Evolutionary conservation across 1,140 invertebrate species (phyloP).

Genomic region (Melipona quadrifasciata): DNA sequence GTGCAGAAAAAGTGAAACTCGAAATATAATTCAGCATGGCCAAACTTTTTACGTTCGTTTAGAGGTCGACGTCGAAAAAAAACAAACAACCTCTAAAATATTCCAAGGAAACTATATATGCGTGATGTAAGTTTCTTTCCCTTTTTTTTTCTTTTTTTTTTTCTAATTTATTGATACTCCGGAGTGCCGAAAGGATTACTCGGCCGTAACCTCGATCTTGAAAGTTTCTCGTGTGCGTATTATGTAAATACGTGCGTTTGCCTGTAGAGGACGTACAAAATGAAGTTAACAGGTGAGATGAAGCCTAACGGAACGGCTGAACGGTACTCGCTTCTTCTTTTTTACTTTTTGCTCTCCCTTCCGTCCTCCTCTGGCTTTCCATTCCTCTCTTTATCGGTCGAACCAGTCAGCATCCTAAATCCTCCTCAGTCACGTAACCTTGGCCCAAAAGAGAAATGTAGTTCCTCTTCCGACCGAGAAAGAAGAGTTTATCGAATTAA

Average conservation of each 20-base stretch:
- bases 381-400: background rate
- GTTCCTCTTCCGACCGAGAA: background rate
- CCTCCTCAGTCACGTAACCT: slow-evolving; percentile 34
- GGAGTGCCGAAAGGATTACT: slow-evolving; percentile 24
- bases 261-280: slow-evolving; percentile 7
- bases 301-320: slow-evolving; percentile 62
- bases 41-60: background rate
- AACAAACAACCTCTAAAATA: background rate
- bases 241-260: slow-evolving; percentile 23
- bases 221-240: slow-evolving; percentile 19
- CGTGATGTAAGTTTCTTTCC: background rate
- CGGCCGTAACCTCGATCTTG: slow-evolving; percentile 62
- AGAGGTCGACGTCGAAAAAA: background rate
- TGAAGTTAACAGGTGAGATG: slow-evolving; percentile 39
- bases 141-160: too few relatives aligned
- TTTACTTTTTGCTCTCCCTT: slow-evolving; percentile 27
- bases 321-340: slow-evolving; percentile 61
- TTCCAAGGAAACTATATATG: background rate
- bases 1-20: background rate
- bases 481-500: background rate
- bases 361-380: background rate
- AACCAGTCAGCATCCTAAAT: slow-evolving; percentile 18
- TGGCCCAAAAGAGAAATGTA: slow-evolving; percentile 39
- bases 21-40: background rate
- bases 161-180: background rate